Base-by-base conservation (phyloP, 1,140 invertebrate genomes). In the Euglossa dilemma region DNA sequence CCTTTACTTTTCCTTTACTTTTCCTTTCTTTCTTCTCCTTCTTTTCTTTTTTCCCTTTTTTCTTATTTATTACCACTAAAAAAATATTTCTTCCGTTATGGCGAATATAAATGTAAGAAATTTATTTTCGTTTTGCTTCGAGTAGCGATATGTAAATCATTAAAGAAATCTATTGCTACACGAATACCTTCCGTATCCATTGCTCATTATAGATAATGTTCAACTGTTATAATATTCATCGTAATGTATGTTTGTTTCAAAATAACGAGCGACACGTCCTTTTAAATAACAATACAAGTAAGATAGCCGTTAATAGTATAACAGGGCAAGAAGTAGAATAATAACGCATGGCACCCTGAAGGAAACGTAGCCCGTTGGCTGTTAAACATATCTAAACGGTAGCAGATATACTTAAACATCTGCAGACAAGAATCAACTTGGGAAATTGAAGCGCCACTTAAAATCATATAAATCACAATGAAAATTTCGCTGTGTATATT, bases 281-380 rank as follows among this genome's bases (percentile, higher is more conserved):
- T 23, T 50, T 72, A 63, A 73, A 67, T 25, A 83, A 80, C 47
- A 54, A 80, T 56, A 66, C 56, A 66, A 52, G 64, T 45, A 80
- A 75, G 25, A 84, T 0, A 28, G 25, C 85, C 72, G 73, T 86
- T 88, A 76, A 84, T 83, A 80, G 57, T 50, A 20, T 6, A 81
- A 72, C 83, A 84, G 84, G 90, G 86, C 85, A 75, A 75, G 45
- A 90, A 90, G 75, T 80, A 67, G 71, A 82, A 83, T 72, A 82
- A 83, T 72, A 81, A 86, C 54, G 80, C 66, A 90, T 89, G 86
- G 86, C 88, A 90, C 89, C 47, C 72, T 12, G 18, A 75, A 59
- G n/a, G 16, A 74, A 59, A 75, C 28, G 54, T 71, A 28, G 70
- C 25, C 20, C 6, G 43, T 67, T 67, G 12, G n/a, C 12, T 67